Percentiles rank a stretch among this genome's conserved stretches.
These are phyloP conservation scores for Poeciliopsis gracilis DNA, from an alignment of 2,797 vertebrate genomes.

Conservation along the genomic window DNA sequence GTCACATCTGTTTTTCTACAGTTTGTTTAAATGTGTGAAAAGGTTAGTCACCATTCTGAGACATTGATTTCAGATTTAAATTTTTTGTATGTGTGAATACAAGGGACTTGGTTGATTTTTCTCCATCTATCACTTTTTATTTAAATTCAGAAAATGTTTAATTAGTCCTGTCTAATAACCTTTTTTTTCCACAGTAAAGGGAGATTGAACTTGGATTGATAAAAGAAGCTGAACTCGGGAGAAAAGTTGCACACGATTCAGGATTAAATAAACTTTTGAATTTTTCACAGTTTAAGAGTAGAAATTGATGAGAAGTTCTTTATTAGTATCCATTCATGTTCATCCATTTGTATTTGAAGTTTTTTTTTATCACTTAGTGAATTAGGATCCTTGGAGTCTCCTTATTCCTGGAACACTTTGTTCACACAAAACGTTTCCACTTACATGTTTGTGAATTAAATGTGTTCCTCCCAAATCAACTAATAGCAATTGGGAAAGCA, in stretches of 20 bases:
- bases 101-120: constrained; percentile 23
- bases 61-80: constrained; percentile 28
- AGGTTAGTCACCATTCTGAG: not conserved
- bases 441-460: constrained; percentile 34
- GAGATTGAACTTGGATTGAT: constrained; percentile 30
- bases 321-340: constrained; percentile 29
- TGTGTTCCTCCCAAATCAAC: constrained; percentile 21
- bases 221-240: constrained; percentile 26
- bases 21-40: not conserved
- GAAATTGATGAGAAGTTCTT: constrained; percentile 28
- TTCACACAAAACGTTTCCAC: constrained; percentile 7
- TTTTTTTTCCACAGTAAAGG: constrained; percentile 13
- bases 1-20: constrained; percentile 27
- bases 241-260: constrained; percentile 18
- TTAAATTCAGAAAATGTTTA: constrained; percentile 21
- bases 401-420: not conserved
- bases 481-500: constrained; percentile 37
- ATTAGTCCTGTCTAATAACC: not conserved
- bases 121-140: not conserved
- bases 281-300: constrained; percentile 13
- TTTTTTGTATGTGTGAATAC: not conserved
- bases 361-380: not conserved
- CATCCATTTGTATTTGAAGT: constrained; percentile 8
- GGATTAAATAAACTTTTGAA: constrained; percentile 6
- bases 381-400: not conserved